Percentiles rank a stretch among this genome's conserved stretches.
Conservation (phyloP, 2,113 vertebrate species). For the Hiodon alosoides region DNA sequence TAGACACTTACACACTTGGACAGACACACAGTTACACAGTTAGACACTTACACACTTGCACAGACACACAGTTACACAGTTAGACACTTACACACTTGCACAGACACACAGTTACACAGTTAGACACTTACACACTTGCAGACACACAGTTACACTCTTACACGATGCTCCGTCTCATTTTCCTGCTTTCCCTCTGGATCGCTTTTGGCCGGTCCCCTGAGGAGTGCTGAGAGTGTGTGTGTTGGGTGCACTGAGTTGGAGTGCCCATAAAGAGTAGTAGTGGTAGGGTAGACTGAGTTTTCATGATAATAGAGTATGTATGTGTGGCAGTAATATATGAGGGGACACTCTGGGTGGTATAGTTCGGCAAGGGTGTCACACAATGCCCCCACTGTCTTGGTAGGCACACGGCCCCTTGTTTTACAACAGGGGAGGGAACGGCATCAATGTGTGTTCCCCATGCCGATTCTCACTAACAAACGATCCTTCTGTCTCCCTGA, state of each 20-base stretch:
- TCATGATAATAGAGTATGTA: slow-evolving; percentile 47
- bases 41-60: too few species aligned
- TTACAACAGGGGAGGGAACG: slow-evolving; percentile 96
- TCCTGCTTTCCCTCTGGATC: neutral
- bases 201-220: neutral
- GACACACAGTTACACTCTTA: too few species aligned
- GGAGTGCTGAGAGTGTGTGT: neutral
- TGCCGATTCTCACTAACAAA: slow-evolving; percentile 84
- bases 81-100: too few species aligned
- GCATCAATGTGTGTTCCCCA: slow-evolving; percentile 88
- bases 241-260: slow-evolving; percentile 12
- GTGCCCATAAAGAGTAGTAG: neutral
- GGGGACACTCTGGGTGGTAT: slow-evolving; percentile 94
- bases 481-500: slow-evolving; percentile 69
- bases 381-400: slow-evolving; percentile 86
- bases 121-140: too few species aligned
- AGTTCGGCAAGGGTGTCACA: slow-evolving; percentile 61
- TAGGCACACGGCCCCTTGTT: slow-evolving; percentile 77
- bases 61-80: too few species aligned
- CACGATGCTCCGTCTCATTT: slow-evolving; percentile 36
- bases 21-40: too few species aligned
- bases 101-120: too few species aligned
- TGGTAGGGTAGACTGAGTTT: neutral
- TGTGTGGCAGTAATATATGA: slow-evolving; percentile 60
- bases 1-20: too few species aligned